A percentile compares a stretch with the other conserved stretches of the same genome.
phyloP scores from a whole-genome alignment of 2,888 invertebrate genomes.

The Parnassius orleans region DNA sequence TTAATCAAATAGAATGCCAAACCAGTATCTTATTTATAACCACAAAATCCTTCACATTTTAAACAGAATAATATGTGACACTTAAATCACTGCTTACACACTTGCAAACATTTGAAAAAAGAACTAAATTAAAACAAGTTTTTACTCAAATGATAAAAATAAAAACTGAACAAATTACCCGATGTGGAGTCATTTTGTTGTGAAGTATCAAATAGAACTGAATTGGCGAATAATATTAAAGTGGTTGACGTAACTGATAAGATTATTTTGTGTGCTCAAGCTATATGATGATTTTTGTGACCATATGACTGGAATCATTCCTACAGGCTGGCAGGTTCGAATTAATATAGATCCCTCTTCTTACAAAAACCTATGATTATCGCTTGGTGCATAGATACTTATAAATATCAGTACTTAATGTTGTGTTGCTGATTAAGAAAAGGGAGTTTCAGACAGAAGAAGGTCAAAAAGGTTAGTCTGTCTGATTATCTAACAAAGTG shows the following conservation, averaged over 20 bases:
- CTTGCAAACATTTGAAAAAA: constrained; percentile 33
- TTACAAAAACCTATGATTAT: constrained; percentile 1
- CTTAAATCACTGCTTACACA: constrained; percentile 26
- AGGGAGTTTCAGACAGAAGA: constrained; percentile 28
- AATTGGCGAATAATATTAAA: constrained; percentile 52
- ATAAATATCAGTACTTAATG: not conserved
- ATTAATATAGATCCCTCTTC: constrained; percentile 28
- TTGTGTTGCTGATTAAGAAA: not conserved
- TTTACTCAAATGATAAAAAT: constrained; percentile 28
- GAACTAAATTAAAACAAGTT: constrained; percentile 26
- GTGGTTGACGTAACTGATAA: constrained; percentile 67
- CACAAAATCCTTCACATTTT: too few species aligned
- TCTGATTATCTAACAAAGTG: constrained; percentile 56
- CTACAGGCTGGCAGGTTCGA: constrained; percentile 40
- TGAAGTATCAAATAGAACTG: constrained; percentile 63
- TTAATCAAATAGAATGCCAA: too few species aligned
- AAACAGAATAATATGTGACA: not conserved
- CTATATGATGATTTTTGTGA: constrained; percentile 45
- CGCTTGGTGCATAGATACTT: constrained; percentile 29
- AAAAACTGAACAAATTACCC: constrained; percentile 54
- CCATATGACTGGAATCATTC: constrained; percentile 45
- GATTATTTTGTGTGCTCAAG: constrained; percentile 60
- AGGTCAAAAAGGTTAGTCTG: constrained; percentile 64
- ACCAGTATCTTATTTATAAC: too few species aligned
- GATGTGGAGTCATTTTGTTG: constrained; percentile 67